phyloP scores from a whole-genome alignment of 2,113 vertebrate species.

The Panthera uncia region DNA sequence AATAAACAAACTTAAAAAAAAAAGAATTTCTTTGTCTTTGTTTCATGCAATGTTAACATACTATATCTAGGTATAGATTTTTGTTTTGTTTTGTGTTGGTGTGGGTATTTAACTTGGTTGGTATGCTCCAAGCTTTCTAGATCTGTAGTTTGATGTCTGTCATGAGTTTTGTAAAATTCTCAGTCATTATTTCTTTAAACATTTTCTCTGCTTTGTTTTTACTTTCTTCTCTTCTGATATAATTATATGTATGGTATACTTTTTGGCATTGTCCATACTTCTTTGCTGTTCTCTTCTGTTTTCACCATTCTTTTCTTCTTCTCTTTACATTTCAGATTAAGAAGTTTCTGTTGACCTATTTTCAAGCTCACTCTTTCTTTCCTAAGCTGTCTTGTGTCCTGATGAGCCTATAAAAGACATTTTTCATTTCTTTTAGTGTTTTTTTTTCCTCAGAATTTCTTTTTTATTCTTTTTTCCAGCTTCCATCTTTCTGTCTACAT shows the following conservation, averaged over 20 bases:
- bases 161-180: neutral
- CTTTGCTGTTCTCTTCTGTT: neutral
- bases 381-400: neutral
- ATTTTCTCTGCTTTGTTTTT: neutral
- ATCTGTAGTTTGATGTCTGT: neutral
- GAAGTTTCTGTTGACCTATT: neutral
- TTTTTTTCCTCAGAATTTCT: neutral
- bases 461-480: neutral
- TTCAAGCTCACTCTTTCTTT: neutral
- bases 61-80: neutral
- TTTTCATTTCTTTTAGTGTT: neutral
- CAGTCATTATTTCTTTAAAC: neutral
- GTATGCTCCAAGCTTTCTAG: neutral
- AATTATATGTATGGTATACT: neutral
- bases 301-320: neutral
- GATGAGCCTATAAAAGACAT: neutral
- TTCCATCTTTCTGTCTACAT: neutral
- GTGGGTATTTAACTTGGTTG: neutral
- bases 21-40: neutral
- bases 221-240: neutral
- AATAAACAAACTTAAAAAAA: too few species aligned
- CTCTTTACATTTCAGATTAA: neutral
- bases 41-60: neutral
- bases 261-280: neutral
- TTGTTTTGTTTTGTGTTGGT: neutral